Conservation (phyloP, 2,888 invertebrate species). For the Reticulitermes lucifugus region DNA sequence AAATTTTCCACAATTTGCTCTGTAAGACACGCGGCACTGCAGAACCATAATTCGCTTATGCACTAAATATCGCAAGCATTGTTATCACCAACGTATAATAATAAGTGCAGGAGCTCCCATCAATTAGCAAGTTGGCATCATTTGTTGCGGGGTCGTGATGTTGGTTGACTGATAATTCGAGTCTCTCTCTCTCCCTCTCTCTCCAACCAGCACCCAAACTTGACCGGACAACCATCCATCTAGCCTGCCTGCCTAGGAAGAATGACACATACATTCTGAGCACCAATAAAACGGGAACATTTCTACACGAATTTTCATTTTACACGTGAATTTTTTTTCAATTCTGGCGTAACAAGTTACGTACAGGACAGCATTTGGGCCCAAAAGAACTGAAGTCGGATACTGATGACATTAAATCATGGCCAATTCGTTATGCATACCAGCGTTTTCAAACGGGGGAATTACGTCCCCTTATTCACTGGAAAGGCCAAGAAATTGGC, state of each 20-base stretch:
- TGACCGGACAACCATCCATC: slow-evolving; percentile 45
- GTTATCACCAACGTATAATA: slow-evolving; percentile 33
- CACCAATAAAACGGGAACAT: slow-evolving; percentile 5
- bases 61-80: not conserved
- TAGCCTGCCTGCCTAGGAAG: not conserved
- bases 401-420: too few relatives aligned
- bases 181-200: slow-evolving; percentile 23
- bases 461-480: too few relatives aligned
- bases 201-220: slow-evolving; percentile 42
- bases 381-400: too few relatives aligned
- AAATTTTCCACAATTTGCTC: too few relatives aligned
- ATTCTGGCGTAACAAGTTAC: too few relatives aligned
- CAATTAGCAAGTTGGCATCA: slow-evolving; percentile 53
- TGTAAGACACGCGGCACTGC: too few relatives aligned
- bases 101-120: slow-evolving; percentile 45
- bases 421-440: too few relatives aligned
- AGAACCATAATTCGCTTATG: not conserved
- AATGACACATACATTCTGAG: slow-evolving; percentile 42
- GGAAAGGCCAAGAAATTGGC: too few relatives aligned
- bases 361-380: too few relatives aligned
- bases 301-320: not conserved
- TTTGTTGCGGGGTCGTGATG: slow-evolving; percentile 49
- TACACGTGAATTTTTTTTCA: not conserved
- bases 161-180: slow-evolving; percentile 41
- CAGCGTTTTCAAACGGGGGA: too few relatives aligned